Evolutionary conservation across 1,140 invertebrate species (phyloP).

Genomic region (Lethocerus indicus): DNA sequence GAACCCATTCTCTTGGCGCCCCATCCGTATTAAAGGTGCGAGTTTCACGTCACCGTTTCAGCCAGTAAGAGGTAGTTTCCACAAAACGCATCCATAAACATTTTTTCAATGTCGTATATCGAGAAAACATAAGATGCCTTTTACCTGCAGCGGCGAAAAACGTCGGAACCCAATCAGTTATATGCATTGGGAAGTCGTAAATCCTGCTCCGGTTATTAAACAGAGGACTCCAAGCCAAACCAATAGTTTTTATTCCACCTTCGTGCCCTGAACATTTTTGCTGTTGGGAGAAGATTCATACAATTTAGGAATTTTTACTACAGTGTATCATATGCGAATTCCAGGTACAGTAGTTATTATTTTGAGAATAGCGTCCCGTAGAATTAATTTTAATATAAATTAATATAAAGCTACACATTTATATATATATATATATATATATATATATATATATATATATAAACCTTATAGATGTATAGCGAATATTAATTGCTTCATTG

Average conservation of each 20-base stretch:
- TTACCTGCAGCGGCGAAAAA: constrained; percentile 30
- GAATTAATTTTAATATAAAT: neutral
- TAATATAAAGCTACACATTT: neutral
- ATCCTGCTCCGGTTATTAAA: constrained; percentile 26
- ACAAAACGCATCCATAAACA: neutral
- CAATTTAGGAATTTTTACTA: neutral
- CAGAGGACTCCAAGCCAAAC: constrained; percentile 43
- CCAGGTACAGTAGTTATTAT: neutral
- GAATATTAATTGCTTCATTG: too few species aligned
- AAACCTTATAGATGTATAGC: too few species aligned
- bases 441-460: neutral
- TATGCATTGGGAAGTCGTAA: constrained; percentile 37
- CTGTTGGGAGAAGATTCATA: neutral
- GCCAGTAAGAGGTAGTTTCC: neutral
- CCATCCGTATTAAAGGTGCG: neutral
- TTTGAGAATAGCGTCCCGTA: neutral
- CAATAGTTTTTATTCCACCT: constrained; percentile 44
- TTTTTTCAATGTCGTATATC: neutral
- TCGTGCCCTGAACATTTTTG: constrained; percentile 38
- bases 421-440: neutral
- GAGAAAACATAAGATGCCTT: neutral
- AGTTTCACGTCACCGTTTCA: neutral
- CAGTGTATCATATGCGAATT: neutral
- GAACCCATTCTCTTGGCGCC: neutral
- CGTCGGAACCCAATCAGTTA: constrained; percentile 55